A percentile compares a stretch with the other conserved stretches of the same genome.
Evolutionary conservation across 2,113 vertebrate genomes (phyloP).

Genomic region (Hymenochirus boettgeri): DNA sequence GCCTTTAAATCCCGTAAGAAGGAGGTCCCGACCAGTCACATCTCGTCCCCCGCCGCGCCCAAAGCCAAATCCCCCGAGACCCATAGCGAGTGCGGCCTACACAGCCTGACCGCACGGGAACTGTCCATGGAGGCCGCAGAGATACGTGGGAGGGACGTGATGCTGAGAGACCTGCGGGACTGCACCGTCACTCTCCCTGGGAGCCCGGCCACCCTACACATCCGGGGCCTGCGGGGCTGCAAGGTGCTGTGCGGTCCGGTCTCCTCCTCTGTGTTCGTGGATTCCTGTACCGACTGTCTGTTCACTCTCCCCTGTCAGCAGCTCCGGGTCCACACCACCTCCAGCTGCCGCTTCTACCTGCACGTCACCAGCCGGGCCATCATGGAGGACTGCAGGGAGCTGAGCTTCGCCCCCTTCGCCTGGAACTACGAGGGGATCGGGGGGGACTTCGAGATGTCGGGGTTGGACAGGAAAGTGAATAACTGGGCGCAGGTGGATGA

Average conservation of each 20-base stretch:
- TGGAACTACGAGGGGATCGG: constrained; percentile 80
- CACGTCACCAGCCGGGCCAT: constrained; percentile 88
- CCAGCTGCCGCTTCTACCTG: constrained; percentile 72
- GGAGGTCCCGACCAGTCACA: constrained; percentile 34
- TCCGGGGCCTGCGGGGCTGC: constrained; percentile 60
- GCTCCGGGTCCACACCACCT: constrained; percentile 79
- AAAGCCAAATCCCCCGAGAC: no score
- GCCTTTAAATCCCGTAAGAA: constrained; percentile 70
- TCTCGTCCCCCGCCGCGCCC: not conserved
- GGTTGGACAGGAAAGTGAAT: constrained; percentile 71
- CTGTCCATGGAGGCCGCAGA: constrained; percentile 55
- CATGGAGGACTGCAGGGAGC: constrained; percentile 77
- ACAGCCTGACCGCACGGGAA: constrained; percentile 37
- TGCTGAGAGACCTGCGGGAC: constrained; percentile 55
- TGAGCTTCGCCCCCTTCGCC: constrained; percentile 79
- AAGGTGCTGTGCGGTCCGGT: constrained; percentile 72
- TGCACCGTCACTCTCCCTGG: constrained; percentile 70
- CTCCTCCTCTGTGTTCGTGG: constrained; percentile 81
- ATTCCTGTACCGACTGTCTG: constrained; percentile 71
- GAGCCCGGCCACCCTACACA: constrained; percentile 69
- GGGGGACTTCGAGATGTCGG: constrained; percentile 70
- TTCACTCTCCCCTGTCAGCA: constrained; percentile 86
- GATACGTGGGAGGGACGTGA: constrained; percentile 60
- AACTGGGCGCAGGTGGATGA: constrained; percentile 88
- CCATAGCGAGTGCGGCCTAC: constrained; percentile 52